Evolutionary conservation across 37 sponge, comb jelly and placozoan genomes (phyloP).

Genomic region (Crambe crambe): DNA sequence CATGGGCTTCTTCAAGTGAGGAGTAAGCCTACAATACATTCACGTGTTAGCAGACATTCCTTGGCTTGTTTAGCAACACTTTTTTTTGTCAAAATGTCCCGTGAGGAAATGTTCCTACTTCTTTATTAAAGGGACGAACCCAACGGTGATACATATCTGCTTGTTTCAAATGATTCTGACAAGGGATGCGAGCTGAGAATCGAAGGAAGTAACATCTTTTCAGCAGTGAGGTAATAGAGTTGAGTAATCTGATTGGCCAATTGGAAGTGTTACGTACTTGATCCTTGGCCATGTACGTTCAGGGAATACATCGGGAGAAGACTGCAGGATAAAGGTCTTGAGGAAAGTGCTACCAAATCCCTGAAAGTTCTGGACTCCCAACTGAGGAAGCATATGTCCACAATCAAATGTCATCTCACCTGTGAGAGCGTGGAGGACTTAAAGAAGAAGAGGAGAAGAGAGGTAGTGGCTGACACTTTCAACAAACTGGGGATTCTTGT

Average conservation of each 20-base stretch:
- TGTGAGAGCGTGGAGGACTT: slow-evolving; percentile 14
- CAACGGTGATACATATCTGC: slow-evolving; percentile 20
- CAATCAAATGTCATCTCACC: not conserved
- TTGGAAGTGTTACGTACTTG: no score
- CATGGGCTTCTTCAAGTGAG: slow-evolving; percentile 75
- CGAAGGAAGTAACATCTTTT: slow-evolving; percentile 55
- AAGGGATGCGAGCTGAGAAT: slow-evolving; percentile 44
- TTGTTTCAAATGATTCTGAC: slow-evolving; percentile 45
- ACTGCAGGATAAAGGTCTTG: slow-evolving; percentile 21
- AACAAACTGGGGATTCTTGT: slow-evolving; percentile 84
- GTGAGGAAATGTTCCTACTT: no score
- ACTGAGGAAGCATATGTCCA: not conserved
- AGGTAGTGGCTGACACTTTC: slow-evolving; percentile 50
- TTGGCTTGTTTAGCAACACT: no score
- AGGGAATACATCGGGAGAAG: not conserved
- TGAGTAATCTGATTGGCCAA: no score
- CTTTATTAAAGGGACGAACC: slow-evolving; percentile 75
- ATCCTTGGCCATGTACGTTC: no score
- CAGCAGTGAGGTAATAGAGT: slow-evolving; percentile 64
- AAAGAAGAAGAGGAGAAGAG: slow-evolving; percentile 31
- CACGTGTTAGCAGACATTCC: not conserved
- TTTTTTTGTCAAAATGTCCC: no score
- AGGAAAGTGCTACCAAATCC: not conserved
- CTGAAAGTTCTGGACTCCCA: slow-evolving; percentile 26
- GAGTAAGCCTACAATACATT: not conserved